A percentile compares a stretch with the other conserved stretches of the same genome.
These are phyloP conservation scores for Paracyclopina nana DNA, from an alignment of 1,140 invertebrate genomes.

Conservation along the genomic window DNA sequence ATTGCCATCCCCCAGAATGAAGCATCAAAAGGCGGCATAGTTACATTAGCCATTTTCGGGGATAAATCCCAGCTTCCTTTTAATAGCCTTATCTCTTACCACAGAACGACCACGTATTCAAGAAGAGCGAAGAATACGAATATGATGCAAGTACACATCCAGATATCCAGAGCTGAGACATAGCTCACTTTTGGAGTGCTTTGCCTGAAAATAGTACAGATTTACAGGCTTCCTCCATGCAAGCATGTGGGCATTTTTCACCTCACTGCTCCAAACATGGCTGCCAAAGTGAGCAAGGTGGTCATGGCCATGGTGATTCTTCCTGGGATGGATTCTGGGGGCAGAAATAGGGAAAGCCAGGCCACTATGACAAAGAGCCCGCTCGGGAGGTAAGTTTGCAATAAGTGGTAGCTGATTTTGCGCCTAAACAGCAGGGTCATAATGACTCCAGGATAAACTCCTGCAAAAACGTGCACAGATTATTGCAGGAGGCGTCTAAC, in stretches of 20 bases:
- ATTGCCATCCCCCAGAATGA: no score
- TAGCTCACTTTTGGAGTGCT: constrained; percentile 10
- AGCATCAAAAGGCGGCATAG: no score
- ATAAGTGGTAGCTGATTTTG: constrained; percentile 16
- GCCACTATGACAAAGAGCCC: constrained; percentile 20
- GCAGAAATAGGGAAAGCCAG: constrained; percentile 21
- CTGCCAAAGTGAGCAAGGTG: constrained; percentile 21
- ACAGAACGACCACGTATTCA: constrained; percentile 9
- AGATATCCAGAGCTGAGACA: constrained; percentile 7
- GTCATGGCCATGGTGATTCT: constrained; percentile 21
- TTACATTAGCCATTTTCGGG: no score
- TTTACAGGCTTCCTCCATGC: no score
- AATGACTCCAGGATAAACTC: constrained; percentile 16
- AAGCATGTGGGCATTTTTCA: no score
- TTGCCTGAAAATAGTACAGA: constrained; percentile 6
- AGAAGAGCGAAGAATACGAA: constrained; percentile 12
- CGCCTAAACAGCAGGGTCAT: constrained; percentile 10
- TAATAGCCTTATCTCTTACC: not conserved
- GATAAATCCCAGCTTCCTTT: no score
- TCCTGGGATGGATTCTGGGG: constrained; percentile 19
- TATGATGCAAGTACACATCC: constrained; percentile 14
- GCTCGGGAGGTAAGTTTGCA: constrained; percentile 20
- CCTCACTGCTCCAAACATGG: constrained; percentile 22
- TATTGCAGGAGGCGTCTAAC: no score
- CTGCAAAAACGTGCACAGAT: constrained; percentile 4